Evolutionary conservation across 2,113 vertebrate species (phyloP), one percentile per base, ranked within the genome.

Genomic region (Dascyllus trimaculatus): DNA sequence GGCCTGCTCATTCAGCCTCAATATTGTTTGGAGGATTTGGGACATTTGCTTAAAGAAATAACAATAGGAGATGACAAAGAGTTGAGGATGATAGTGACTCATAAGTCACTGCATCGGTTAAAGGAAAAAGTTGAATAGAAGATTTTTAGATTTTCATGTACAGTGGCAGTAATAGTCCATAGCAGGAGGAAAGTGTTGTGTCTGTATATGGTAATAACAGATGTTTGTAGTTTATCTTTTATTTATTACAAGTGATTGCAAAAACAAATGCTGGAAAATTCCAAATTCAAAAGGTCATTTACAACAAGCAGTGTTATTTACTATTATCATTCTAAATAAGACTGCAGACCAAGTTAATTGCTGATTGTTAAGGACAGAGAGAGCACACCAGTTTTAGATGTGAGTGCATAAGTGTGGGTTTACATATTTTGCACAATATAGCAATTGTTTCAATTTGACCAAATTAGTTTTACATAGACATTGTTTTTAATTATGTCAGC

Each of bases 11-110:
- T 49, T 79, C 56, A 66, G 13, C 15, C 48, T 26, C 10, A 1
- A 58, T 67, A 67, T 75, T 79, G 66, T 84, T 38, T 25, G 8
- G 19, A 66, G 48, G 57, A 86, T 66, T 60, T 73, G 43, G 59
- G 75, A 58, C 61, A 52, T 78, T 71, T 80, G 61, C 48, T 53
- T 32, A 40, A 84, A 79, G 59, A 74, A 73, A 62, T 49, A 43
- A 75, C 57, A 71, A 71, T 60, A n/a, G 15, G 4, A 7, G 49
- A 32, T 25, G 5, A 75, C 43, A 53, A 32, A 67, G 24, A 62
- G 11, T 21, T n/a, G n/a, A n/a, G n/a, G n/a, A n/a, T n/a, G n/a
- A n/a, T n/a, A n/a, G n/a, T n/a, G n/a, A n/a, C n/a, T n/a, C n/a
- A 35, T 73, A 73, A 87, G 25, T 78, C 66, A 81, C 29, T 64